phyloP scores from a whole-genome alignment of 2,113 vertebrate genomes.

The Collichthys lucidus region DNA sequence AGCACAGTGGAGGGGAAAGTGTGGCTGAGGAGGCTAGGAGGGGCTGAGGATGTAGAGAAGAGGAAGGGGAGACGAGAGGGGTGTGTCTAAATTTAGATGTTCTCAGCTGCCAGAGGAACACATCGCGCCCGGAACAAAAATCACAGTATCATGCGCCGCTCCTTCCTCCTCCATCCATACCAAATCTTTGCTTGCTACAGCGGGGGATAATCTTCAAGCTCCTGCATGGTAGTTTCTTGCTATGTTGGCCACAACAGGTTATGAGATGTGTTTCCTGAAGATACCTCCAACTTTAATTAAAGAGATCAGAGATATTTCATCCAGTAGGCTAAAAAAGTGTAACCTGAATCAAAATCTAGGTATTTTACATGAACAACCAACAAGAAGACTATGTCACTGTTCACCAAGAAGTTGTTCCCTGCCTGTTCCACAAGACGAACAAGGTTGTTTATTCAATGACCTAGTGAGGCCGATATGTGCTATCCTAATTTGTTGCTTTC shows the following conservation, averaged over 20 bases:
- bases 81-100: slow-evolving; percentile 82
- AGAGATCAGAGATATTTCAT: no score
- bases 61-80: slow-evolving; percentile 57
- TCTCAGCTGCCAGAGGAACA: slow-evolving; percentile 70
- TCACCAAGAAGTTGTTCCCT: neutral
- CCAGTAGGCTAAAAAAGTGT: slow-evolving; percentile 1
- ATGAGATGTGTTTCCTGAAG: neutral
- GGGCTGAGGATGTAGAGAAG: slow-evolving; percentile 55
- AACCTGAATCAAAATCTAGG: slow-evolving; percentile 14
- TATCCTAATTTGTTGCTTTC: slow-evolving; percentile 20
- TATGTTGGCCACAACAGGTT: slow-evolving; percentile 13
- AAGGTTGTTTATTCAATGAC: slow-evolving; percentile 30
- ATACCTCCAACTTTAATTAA: neutral
- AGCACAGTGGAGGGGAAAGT: slow-evolving; percentile 57
- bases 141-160: slow-evolving; percentile 37
- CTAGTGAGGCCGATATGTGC: neutral
- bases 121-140: slow-evolving; percentile 65
- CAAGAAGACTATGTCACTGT: slow-evolving; percentile 13
- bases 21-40: slow-evolving; percentile 52
- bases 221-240: neutral
- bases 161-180: slow-evolving; percentile 11
- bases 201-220: neutral
- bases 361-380: neutral
- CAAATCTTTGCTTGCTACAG: neutral
- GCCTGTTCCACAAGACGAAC: slow-evolving; percentile 20